A percentile compares a stretch with the other conserved stretches of the same genome.
phyloP scores from a whole-genome alignment of 1,140 invertebrate genomes.

The Eurosta solidaginis region DNA sequence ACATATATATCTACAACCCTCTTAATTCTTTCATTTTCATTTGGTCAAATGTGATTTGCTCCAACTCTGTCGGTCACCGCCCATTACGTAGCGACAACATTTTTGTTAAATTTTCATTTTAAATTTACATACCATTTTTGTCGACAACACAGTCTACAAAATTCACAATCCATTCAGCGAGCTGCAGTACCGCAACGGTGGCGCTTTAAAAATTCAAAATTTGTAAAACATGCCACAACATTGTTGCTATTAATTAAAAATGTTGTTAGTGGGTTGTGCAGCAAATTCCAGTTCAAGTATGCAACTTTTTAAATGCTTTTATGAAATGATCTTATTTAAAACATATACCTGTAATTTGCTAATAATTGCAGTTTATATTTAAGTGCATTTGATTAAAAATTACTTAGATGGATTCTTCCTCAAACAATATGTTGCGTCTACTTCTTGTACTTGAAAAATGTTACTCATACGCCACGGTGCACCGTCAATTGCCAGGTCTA shows the following conservation, averaged over 20 bases:
- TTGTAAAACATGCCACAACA: conserved; percentile 27
- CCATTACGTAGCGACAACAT: not conserved
- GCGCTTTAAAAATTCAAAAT: conserved; percentile 6
- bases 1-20: not conserved
- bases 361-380: no score
- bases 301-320: no score
- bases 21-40: not conserved
- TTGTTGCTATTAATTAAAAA: conserved; percentile 24
- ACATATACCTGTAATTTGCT: no score
- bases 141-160: no score
- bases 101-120: not conserved
- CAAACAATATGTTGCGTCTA: no score
- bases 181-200: not conserved
- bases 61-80: not conserved
- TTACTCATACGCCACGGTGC: no score
- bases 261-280: not conserved
- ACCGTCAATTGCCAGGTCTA: no score
- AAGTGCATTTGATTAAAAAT: no score
- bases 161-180: no score
- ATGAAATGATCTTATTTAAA: no score
- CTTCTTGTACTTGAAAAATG: no score
- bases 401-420: no score
- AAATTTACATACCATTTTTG: not conserved
- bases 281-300: not conserved
- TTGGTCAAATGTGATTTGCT: conserved; percentile 23